A percentile compares a stretch with the other conserved stretches of the same genome.
These are phyloP conservation scores for Calyptomena viridis DNA, from an alignment of 2,113 vertebrate species.

Conservation along the genomic window DNA sequence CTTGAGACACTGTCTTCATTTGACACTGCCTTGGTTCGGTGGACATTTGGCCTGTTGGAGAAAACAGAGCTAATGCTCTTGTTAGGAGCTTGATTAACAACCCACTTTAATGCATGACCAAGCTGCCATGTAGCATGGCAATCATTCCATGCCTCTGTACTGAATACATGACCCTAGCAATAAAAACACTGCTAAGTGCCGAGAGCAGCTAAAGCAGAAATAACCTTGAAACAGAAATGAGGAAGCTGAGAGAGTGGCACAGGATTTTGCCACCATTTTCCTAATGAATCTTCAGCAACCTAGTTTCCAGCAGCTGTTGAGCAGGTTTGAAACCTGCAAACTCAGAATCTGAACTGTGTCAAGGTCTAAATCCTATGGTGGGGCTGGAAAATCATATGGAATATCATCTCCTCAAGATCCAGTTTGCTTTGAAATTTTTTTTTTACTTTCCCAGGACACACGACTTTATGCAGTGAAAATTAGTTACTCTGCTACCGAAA, in stretches of 20 bases:
- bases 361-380: neutral
- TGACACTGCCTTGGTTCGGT: neutral
- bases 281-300: neutral
- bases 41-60: neutral
- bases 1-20: neutral
- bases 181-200: neutral
- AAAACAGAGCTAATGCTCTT: neutral
- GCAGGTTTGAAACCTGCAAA: neutral
- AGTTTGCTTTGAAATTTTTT: neutral
- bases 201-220: neutral
- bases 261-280: neutral
- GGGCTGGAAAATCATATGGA: neutral
- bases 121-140: slow-evolving; percentile 26
- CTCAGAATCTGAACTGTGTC: neutral
- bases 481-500: neutral
- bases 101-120: slow-evolving; percentile 25
- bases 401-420: neutral
- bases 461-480: neutral
- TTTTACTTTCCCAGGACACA: too few species aligned
- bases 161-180: neutral
- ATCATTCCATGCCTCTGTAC: slow-evolving; percentile 1
- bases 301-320: neutral
- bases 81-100: slow-evolving; percentile 42
- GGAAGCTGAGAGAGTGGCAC: neutral
- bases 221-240: neutral